Base-by-base conservation (phyloP, 2,888 invertebrate species). In the Campoplex nolae region DNA sequence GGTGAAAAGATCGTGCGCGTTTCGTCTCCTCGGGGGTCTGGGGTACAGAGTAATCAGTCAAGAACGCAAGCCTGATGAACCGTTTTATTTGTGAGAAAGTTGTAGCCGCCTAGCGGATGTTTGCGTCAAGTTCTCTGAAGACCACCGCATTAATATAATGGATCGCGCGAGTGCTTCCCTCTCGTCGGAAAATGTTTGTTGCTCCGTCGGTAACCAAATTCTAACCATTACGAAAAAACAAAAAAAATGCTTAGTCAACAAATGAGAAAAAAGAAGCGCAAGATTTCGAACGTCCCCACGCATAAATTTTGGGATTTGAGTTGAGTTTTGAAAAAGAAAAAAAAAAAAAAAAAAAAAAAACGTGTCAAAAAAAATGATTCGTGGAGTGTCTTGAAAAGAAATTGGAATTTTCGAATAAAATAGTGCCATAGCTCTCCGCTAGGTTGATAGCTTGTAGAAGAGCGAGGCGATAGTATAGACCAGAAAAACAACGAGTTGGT, bases 371-470 rank as follows among this genome's bases (percentile, higher is more conserved):
- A 8, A 9, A 11, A 51, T 23, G 23, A 51, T 51, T 51, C 51
- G n/a, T 7, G 6, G 51, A 18, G 51, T 7, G 51, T n/a, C 18
- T 51, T n/a, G 51, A 51, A 18, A 58, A 58, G 9, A 58, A 23
- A 58, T 11, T 42, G 18, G n/a, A 11, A 56, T 28, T 56, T 54
- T n/a, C 6, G 6, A 56, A n/a, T 38, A 23, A 28, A 35, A n/a
- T 74, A 74, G 56, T 74, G 3, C 38, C 42, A 18, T 56, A 42
- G 23, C 38, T 56, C 8, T 54, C 23, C 74, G 58, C 74, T 74
- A 42, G 56, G 23, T 62, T 56, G 23, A 42, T 42, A 9, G 4
- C 8, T 38, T 38, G 6, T 38, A 38, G 6, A 6, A 0, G 6
- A 38, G 38, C 38, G 2, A 38, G 38, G n/a, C n/a, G n/a, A n/a